Base-by-base conservation (phyloP, 2,888 invertebrate genomes). In the Synergus japonicus region DNA sequence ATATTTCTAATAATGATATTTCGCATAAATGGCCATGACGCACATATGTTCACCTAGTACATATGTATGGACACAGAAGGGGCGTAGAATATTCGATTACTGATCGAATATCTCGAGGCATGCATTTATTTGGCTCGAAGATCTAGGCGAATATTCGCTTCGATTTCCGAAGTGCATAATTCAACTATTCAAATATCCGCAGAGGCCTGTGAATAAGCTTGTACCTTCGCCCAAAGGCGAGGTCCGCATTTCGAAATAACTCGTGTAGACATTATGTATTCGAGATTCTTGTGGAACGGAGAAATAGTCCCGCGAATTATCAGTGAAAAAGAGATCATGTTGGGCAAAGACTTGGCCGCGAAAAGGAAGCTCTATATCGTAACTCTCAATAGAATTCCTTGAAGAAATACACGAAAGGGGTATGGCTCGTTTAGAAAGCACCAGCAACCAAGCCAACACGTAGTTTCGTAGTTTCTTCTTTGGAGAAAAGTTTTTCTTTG, bases 131-230 rank as follows among this genome's bases (percentile, higher is more conserved):
- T 73, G 46, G 54, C 49, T 49, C 73, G 49, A 73, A 54, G 73
- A 73, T 73, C 46, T 49, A 37, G 54, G 54, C 37, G 73, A 73
- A 73, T 54, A 73, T 37, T 73, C 37, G 73, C 73, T 54, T 73
- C 73, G 73, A 73, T 73, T 54, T 69, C 73, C 73, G 73, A 73
- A 73, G 73, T 54, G 54, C 73, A 73, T 73, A 73, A 73, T 73
- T 73, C 49, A 73, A 37, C 73, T 73, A 73, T 73, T 73, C 73
- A 73, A 73, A 73, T 73, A 73, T 73, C 54, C 37, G 37, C 54
- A 73, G 29, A 54, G 69, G 29, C 69, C 49, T 54, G 69, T 69
- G 49, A 69, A 69, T 54, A 69, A 69, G 29, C 49, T 69, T 29
- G 37, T 15, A 69, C 69, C n/a, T 69, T 69, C 46, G 54, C 69